Percentiles rank a stretch among this genome's conserved stretches.
Conservation (phyloP, 2,888 invertebrate genomes). For the Toxonevra muliebris region DNA sequence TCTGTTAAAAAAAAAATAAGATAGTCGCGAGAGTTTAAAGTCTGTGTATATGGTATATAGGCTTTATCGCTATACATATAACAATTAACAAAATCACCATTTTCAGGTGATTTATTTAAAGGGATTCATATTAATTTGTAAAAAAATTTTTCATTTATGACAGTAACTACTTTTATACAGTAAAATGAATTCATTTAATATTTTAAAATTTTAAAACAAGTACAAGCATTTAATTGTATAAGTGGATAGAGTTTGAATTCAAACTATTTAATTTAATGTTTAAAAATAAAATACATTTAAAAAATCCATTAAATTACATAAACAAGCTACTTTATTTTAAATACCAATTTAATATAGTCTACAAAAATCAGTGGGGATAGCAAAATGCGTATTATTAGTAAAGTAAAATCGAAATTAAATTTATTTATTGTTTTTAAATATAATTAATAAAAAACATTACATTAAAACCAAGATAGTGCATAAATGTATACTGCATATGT, state of each 20-base stretch:
- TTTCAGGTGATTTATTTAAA: too few species aligned
- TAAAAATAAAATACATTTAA: neutral
- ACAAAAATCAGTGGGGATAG: slow-evolving; percentile 23
- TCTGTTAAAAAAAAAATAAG: too few species aligned
- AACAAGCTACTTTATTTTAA: too few species aligned
- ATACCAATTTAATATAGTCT: neutral
- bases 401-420: neutral
- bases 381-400: slow-evolving; percentile 32
- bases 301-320: too few species aligned
- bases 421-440: neutral
- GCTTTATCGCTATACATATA: too few species aligned
- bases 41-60: too few species aligned
- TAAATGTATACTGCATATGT: neutral
- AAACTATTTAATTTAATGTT: neutral
- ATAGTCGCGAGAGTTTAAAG: too few species aligned
- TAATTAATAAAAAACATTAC: neutral
- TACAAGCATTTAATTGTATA: slow-evolving; percentile 22
- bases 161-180: too few species aligned
- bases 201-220: slow-evolving; percentile 3
- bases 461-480: neutral
- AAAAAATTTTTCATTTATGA: too few species aligned
- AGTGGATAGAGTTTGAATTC: slow-evolving; percentile 11
- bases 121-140: too few species aligned
- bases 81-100: too few species aligned
- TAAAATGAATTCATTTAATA: neutral